phyloP scores from a whole-genome alignment of 2,113 vertebrate species.

The Tachycineta bicolor region DNA sequence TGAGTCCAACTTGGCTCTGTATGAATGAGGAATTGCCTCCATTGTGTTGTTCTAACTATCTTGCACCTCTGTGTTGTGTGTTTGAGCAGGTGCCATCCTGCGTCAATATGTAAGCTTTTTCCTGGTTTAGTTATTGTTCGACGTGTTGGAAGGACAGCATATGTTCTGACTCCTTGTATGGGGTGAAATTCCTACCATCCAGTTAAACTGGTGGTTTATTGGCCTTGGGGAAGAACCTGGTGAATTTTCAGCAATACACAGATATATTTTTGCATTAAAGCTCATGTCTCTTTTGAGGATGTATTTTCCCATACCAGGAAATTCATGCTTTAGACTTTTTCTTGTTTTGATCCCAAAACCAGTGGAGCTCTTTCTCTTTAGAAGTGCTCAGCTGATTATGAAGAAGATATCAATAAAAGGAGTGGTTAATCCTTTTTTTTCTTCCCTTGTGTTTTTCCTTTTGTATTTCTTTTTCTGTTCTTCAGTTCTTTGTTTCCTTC shows the following conservation, averaged over 20 bases:
- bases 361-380: not conserved
- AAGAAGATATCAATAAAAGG: not conserved
- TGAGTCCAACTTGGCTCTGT: not conserved
- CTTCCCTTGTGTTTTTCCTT: not conserved
- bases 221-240: not conserved
- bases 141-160: not conserved
- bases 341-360: not conserved
- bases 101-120: not conserved
- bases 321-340: not conserved
- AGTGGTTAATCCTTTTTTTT: not conserved
- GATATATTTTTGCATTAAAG: not conserved
- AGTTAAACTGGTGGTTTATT: not conserved
- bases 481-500: not conserved
- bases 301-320: not conserved
- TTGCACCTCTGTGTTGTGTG: not conserved
- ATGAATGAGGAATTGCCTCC: not conserved
- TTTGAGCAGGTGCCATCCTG: not conserved
- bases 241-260: not conserved
- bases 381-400: not conserved
- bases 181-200: not conserved
- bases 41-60: not conserved
- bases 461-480: not conserved
- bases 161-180: not conserved
- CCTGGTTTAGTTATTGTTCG: not conserved
- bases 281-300: not conserved